phyloP scores from a whole-genome alignment of 2,113 vertebrate species.

The Atherinomorus stipes region DNA sequence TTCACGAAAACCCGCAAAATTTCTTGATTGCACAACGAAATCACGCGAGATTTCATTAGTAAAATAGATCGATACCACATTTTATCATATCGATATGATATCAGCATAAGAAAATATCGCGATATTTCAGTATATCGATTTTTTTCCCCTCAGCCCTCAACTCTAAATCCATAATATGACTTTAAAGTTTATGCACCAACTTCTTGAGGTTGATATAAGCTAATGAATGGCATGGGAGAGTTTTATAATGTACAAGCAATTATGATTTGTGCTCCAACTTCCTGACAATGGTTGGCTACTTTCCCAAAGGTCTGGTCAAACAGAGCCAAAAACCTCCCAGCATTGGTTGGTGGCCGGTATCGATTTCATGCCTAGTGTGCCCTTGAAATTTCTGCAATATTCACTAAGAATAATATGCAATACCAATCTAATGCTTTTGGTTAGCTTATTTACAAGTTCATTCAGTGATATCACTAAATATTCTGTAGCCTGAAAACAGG shows the following conservation, averaged over 20 bases:
- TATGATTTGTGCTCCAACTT: background rate
- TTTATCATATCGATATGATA: too few species aligned
- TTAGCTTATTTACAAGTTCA: background rate
- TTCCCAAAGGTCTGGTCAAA: conserved; percentile 9
- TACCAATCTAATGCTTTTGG: too few species aligned
- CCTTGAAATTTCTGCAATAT: background rate
- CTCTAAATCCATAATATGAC: background rate
- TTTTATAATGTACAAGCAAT: too few species aligned
- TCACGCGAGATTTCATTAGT: too few species aligned
- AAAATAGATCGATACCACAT: too few species aligned
- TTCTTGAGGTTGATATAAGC: background rate
- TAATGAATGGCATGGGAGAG: too few species aligned
- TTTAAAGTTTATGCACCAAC: background rate
- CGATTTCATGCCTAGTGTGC: background rate
- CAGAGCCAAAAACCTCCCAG: conserved; percentile 7
- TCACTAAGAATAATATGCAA: background rate
- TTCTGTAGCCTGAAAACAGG: conserved; percentile 25
- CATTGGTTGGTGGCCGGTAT: background rate
- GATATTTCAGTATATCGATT: too few species aligned
- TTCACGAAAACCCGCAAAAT: too few species aligned
- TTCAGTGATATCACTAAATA: conserved; percentile 7
- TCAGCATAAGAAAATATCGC: too few species aligned
- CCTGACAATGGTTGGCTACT: conserved; percentile 10
- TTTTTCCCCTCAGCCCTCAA: too few species aligned
- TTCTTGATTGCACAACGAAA: too few species aligned